Evolutionary conservation across 2,888 invertebrate species (phyloP), one percentile per base, ranked within the genome.

Genomic region (Drosophila colorata): DNA sequence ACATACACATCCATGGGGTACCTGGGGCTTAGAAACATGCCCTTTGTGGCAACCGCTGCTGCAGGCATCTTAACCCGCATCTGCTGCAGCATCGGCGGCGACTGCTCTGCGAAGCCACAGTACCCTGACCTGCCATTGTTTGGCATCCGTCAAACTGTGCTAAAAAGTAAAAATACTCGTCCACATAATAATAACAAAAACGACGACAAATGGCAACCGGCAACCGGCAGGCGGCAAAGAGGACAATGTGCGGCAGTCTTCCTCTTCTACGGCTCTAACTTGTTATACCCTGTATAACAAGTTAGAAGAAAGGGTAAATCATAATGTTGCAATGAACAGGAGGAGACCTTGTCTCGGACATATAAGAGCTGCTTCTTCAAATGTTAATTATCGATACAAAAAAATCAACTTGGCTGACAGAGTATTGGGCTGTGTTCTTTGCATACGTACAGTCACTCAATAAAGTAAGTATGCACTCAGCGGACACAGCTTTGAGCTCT

Each of bases 101-200:
- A 28, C 47, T 31, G n/a, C 38, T 16, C 35, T 9, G 16, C 25
- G 38, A 23, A 23, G 58, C 44, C 35, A 35, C 48, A 60, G 18
- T 38, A 31, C 14, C 28, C 5, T 33, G 0, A 13, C 46, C 35
- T 14, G 31, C 57, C 8, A 11, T 20, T 11, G 25, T 18, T 11
- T 18, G 2, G 40, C 20, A 31, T 5, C 23, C 40, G n/a, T 35
- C 55, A 16, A 20, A 49, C 20, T 20, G 18, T 37, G 38, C 33
- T 31, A 14, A 18, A 59, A 60, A 64, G 41, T 48, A 59, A 51
- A 60, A 64, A 61, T 55, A 55, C 37, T 37, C n/a, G 40, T 25
- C 35, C 25, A 37, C 46, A 16, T 46, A 37, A 47, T 57, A 57
- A 57, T 57, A 57, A 57, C 48, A 41, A 57, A 61, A 48, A 48